A percentile compares a stretch with the other conserved stretches of the same genome.
phyloP scores from a whole-genome alignment of 2,113 vertebrate species.

The Myanophis thanlyinensis region DNA sequence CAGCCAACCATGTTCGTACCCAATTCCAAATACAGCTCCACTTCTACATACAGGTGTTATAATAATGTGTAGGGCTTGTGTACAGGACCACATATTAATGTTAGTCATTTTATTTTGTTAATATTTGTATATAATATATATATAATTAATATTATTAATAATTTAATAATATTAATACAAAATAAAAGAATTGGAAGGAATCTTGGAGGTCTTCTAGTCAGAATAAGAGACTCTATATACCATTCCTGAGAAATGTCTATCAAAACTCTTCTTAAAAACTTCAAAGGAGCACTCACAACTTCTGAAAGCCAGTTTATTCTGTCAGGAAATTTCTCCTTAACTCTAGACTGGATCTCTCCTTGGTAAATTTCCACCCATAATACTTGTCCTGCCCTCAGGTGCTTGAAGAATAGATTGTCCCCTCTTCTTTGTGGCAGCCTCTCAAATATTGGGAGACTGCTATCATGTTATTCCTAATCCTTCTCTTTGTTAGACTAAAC shows the following conservation, averaged over 20 bases:
- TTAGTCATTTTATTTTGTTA: too few relatives aligned
- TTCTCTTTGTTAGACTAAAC: not conserved
- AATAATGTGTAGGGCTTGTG: not conserved
- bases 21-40: not conserved
- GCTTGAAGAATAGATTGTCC: not conserved
- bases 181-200: not conserved
- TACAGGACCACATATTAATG: not conserved
- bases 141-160: too few relatives aligned
- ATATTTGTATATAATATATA: too few relatives aligned
- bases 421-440: not conserved
- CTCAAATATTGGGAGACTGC: not conserved
- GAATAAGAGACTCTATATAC: not conserved
- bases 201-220: not conserved
- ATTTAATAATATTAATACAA: too few relatives aligned
- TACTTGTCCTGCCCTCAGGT: not conserved
- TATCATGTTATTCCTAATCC: not conserved
- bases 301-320: not conserved
- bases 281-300: not conserved
- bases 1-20: not conserved
- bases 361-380: not conserved
- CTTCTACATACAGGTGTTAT: not conserved
- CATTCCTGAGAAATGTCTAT: not conserved
- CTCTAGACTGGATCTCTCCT: not conserved
- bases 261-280: not conserved
- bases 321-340: not conserved